A percentile compares a stretch with the other conserved stretches of the same genome.
phyloP scores from a whole-genome alignment of 2,797 vertebrate genomes.

The Melanogrammus aeglefinus region DNA sequence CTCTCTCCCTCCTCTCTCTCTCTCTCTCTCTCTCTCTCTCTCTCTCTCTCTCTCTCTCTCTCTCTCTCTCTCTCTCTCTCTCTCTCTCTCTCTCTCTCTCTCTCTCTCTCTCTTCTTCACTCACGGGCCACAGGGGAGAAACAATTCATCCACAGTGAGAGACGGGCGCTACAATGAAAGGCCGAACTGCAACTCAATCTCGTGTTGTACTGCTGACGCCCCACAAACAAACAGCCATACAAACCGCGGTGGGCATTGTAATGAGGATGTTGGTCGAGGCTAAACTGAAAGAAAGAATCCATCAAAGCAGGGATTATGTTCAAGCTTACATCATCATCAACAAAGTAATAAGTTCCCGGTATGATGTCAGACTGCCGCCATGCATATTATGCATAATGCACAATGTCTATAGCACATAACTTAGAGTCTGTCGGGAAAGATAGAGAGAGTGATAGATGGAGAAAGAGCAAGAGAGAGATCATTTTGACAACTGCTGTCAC shows the following conservation, averaged over 20 bases:
- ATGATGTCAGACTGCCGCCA: neutral
- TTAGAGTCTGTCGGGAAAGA: neutral
- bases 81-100: slow-evolving; percentile 12
- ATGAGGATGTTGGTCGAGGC: neutral
- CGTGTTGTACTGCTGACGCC: neutral
- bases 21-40: slow-evolving; percentile 2
- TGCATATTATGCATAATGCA: neutral
- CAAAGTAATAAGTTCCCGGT: neutral
- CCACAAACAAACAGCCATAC: neutral
- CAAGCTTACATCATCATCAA: neutral
- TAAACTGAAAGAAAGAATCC: neutral
- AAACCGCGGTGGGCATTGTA: neutral
- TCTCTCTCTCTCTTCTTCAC: slow-evolving; percentile 13
- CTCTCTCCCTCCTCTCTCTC: slow-evolving; percentile 6
- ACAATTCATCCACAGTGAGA: neutral
- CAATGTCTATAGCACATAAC: neutral
- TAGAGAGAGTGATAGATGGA: neutral
- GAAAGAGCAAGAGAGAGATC: too few species aligned
- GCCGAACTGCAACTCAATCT: neutral
- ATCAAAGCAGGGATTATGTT: too few species aligned
- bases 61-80: slow-evolving; percentile 23
- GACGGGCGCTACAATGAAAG: neutral
- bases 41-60: slow-evolving; percentile 1
- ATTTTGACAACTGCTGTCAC: too few species aligned
- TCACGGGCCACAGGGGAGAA: slow-evolving; percentile 21